Evolutionary conservation across 2,888 invertebrate species (phyloP), one percentile per base, ranked within the genome.

Genomic region (Nycteola revayana): DNA sequence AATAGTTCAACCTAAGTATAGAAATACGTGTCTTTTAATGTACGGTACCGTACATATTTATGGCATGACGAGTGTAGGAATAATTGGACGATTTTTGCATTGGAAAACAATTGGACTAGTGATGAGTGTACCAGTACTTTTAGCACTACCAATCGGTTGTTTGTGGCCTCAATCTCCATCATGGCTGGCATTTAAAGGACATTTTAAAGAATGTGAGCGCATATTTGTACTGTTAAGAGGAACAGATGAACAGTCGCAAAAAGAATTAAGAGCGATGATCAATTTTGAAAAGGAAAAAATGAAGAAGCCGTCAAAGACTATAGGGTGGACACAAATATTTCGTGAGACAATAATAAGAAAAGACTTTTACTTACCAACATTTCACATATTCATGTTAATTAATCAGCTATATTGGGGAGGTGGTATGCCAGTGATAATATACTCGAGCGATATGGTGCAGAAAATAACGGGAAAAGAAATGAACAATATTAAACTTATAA

Each of bases 91-190:
- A 0, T 21, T 23, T 7, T 3, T 33, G 1, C 7, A 25, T 11
- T 36, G 36, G 36, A 27, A 28, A n/a, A 28, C 11, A 0, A 1
- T 36, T 7, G 28, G 24, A 3, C 2, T 36, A 0, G 7, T 36
- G 1, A 20, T 36, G 24, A 24, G 24, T 24, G 9, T 8, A n/a
- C 28, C 28, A 7, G n/a, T 28, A 9, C 7, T 24, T 1, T 1
- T 21, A 3, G 32, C 36, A 0, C 18, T 34, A 14, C 1, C 49
- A 0, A 28, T 49, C 8, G 41, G 9, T 1, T 21, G 26, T 0
- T 5, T 29, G 1, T 51, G 51, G 49, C 54, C 55, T 1, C 55
- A 55, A 32, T 54, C 55, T 8, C 55, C 55, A 0, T 46, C 40
- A 2, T 54, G 54, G 54, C 36, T 54, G 4, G 50, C 50, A 8